These are phyloP conservation scores for Hyposmocoma kahamanoa DNA, from an alignment of 1,140 invertebrate species.

Conservation along the genomic window DNA sequence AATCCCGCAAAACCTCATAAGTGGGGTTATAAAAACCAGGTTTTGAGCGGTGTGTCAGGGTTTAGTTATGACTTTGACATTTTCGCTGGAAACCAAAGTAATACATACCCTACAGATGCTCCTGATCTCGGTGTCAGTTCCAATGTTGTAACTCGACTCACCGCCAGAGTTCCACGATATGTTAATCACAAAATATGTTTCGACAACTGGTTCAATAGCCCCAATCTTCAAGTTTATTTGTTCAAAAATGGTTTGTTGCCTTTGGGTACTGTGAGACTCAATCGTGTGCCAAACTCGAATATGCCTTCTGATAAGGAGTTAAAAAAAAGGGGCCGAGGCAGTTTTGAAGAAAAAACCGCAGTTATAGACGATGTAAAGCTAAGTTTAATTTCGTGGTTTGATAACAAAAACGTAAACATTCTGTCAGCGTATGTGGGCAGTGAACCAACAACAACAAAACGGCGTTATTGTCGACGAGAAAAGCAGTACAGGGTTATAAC, in stretches of 20 bases:
- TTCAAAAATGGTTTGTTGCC: conserved; percentile 40
- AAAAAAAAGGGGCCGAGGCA: conserved; percentile 28
- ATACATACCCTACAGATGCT: conserved; percentile 16
- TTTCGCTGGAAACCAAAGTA: conserved; percentile 40
- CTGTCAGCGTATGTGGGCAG: conserved; percentile 41
- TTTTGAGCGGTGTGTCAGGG: conserved; percentile 31
- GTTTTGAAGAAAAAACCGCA: conserved; percentile 23
- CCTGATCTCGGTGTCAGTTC: conserved; percentile 33
- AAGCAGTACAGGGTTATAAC: conserved; percentile 14
- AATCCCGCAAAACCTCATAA: conserved; percentile 40
- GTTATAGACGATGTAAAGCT: conserved; percentile 31
- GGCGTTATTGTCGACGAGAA: conserved; percentile 19
- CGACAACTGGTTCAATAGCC: conserved; percentile 51
- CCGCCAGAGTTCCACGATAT: conserved; percentile 23
- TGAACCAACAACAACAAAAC: conserved; percentile 29
- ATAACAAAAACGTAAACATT: conserved; percentile 30
- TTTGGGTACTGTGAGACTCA: conserved; percentile 50
- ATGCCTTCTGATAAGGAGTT: conserved; percentile 34
- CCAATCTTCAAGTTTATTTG: conserved; percentile 32
- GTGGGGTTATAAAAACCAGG: conserved; percentile 27
- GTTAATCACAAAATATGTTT: conserved; percentile 48
- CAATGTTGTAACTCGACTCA: conserved; percentile 33
- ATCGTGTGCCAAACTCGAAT: conserved; percentile 35
- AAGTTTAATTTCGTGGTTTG: conserved; percentile 33
- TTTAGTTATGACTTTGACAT: conserved; percentile 23